Percentiles rank a stretch among this genome's conserved stretches.
Evolutionary conservation across 2,113 vertebrate species (phyloP).

Genomic region (Candoia aspera): DNA sequence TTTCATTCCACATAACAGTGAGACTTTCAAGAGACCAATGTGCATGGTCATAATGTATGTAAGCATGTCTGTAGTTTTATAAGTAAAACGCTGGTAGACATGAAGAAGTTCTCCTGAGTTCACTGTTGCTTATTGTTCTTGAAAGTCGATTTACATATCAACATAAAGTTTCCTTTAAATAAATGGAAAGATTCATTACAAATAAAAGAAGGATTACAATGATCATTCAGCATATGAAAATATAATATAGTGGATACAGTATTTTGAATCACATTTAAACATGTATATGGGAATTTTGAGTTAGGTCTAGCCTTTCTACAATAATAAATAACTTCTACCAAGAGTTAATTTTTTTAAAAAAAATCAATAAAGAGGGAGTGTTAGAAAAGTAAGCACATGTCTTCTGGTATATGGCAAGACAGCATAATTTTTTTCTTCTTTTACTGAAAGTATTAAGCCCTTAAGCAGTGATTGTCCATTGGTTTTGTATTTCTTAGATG

Average conservation of each 20-base stretch:
- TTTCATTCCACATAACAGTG: neutral
- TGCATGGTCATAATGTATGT: neutral
- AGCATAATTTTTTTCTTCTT: neutral
- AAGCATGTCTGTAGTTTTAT: neutral
- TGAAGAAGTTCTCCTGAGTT: neutral
- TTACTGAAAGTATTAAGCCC: neutral
- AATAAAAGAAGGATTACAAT: neutral
- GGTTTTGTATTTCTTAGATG: neutral
- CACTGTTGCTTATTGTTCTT: neutral
- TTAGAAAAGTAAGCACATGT: neutral
- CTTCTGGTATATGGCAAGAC: neutral
- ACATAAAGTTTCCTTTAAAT: neutral
- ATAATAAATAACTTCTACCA: neutral
- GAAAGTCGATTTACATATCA: neutral
- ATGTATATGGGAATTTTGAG: neutral
- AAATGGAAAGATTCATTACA: neutral
- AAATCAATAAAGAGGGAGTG: neutral
- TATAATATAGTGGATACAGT: neutral
- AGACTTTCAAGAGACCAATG: neutral
- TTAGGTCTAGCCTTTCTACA: neutral
- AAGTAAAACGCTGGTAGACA: neutral
- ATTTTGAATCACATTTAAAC: neutral
- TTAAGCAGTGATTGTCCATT: neutral
- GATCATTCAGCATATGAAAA: neutral
- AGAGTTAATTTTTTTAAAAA: neutral